Evolutionary conservation across 2,113 vertebrate genomes (phyloP), one percentile per base, ranked within the genome.

Genomic region (Zingel zingel): DNA sequence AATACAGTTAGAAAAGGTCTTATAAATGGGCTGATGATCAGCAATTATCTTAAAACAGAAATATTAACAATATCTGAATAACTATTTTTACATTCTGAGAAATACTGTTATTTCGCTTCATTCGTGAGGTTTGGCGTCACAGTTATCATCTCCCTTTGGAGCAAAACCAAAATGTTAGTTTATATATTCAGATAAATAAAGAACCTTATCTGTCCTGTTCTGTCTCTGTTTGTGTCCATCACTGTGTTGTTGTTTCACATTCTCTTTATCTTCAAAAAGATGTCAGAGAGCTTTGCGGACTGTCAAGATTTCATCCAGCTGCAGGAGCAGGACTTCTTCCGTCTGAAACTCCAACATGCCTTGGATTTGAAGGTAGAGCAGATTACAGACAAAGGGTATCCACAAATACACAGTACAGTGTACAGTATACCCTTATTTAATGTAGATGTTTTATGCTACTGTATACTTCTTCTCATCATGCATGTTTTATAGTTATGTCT

Each of bases 241-340:
- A 13, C 6, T 65, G 10, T 66, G 15, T 74, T n/a, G 56, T 39
- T 30, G 21, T 54, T 10, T 45, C 45, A 64, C n/a, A n/a, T 75
- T 5, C 19, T 79, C 18, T 51, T 5, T 83, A 19, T 76, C 33
- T 85, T 48, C 59, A 23, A 78, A 21, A 91, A 98, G 97, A 96
- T 96, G 72, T 95, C 94, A 14, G 86, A 96, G 91, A 95, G 95
- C 77, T 96, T 98, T 90, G 92, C 96, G 67, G 96, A 96, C 88
- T 97, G 96, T 85, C 97, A 96, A 86, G 94, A 96, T 77, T 94
- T 96, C 76, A 94, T 97, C 88, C 97, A 97, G 81, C 93, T 91
- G 58, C 96, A 96, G 81, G 94, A 97, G 3, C 97, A 98, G 86
- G 95, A 97, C 45, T 94, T 93, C 1, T 91, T 94, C 78, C 90